Percentiles rank a stretch among this genome's conserved stretches.
Evolutionary conservation across 2,113 vertebrate genomes (phyloP).

Genomic region (Tyrannus savana): DNA sequence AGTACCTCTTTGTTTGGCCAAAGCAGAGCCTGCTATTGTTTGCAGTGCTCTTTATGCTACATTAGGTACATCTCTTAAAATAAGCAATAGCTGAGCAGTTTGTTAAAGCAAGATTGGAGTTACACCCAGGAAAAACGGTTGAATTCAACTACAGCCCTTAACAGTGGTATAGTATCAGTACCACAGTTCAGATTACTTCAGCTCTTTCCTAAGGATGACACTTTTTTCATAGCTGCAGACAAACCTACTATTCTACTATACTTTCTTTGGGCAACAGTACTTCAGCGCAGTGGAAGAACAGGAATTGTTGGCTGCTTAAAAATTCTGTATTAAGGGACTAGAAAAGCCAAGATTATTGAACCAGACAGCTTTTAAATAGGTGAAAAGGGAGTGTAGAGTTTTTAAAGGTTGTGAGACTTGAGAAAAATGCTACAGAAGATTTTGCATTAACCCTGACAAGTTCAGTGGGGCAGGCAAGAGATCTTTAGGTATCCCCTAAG

Average conservation of each 20-base stretch:
- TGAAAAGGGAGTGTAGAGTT: accelerated
- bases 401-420: not conserved
- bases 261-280: not conserved
- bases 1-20: not conserved
- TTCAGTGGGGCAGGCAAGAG: not conserved
- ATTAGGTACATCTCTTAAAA: not conserved
- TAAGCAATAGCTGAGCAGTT: not conserved
- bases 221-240: not conserved
- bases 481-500: not conserved
- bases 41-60: accelerated
- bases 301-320: not conserved
- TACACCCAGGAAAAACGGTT: not conserved
- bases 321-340: not conserved
- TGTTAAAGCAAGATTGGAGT: not conserved
- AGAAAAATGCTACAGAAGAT: not conserved
- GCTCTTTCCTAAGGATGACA: not conserved
- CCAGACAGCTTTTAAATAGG: not conserved
- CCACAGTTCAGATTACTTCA: not conserved
- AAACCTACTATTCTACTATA: not conserved
- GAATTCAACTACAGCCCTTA: not conserved
- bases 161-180: not conserved
- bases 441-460: not conserved
- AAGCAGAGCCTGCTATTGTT: not conserved
- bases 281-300: not conserved
- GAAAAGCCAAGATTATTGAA: not conserved